Evolutionary conservation across 2,113 vertebrate species (phyloP), one percentile per base, ranked within the genome.

Genomic region (Campylomormyrus numenius): DNA sequence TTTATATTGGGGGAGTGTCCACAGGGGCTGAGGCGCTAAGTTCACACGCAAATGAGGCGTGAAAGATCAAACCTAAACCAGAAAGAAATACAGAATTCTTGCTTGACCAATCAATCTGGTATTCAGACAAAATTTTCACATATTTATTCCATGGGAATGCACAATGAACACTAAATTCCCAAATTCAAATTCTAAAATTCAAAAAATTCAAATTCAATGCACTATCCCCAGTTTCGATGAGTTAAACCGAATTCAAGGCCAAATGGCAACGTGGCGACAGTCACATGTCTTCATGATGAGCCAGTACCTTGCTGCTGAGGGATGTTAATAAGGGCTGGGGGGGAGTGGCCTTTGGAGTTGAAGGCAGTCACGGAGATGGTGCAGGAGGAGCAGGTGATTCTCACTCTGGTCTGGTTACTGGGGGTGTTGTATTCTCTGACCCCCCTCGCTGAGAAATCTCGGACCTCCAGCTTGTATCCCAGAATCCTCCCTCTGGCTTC

Each of bases 311-410:
- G 85, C 17, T 27, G 88, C 48, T 27, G 88, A 9, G 19, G 90
- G 9, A 90, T 50, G 85, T 89, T 89, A 24, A 96, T 88, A n/a
- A 8, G 91, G 6, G 90, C 92, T 80, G 95, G 93, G 39, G 95
- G 96, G 0, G 96, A 96, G 3, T 9, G 27, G 1, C 96, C 96
- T 91, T 90, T 94, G 42, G 95, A 95, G 93, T 96, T 96, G 46
- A 46, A 45, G 3, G 95, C 94, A 58, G 91, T 92, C 87, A 96
- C 91, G 1, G 87, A 93, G 85, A 96, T 93, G 13, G 90, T 90
- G 90, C 95, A 96, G 10, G 35, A 5, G 11, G 39, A 31, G 88
- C 94, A 95, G 85, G 89, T 90, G 0, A 53, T 11, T 8, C 90
- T 10, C 77, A 91, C 53, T 5, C 88, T 77, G 24, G 91, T 0